Evolutionary conservation across 2,888 invertebrate genomes (phyloP), one percentile per base, ranked within the genome.

Genomic region (Dryococelus australis): DNA sequence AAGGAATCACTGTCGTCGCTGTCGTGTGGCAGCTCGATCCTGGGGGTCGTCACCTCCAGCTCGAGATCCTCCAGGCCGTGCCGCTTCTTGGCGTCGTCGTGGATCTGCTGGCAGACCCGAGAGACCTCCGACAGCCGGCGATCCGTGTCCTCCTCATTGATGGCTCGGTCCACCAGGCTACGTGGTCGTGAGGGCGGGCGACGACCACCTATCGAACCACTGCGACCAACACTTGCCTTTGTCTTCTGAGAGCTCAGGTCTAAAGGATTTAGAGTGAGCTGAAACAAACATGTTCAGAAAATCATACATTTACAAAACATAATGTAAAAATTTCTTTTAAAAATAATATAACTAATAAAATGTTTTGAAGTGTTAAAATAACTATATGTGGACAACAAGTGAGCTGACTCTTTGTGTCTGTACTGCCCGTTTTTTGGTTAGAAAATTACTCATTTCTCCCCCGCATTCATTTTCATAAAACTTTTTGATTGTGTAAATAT

Each of bases 201-300:
- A 88, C 94, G 92, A 87, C 92, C 91, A 87, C 93, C 93, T 89
- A 92, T 91, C 79, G 92, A 92, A 84, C 92, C 92, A 90, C 93
- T 93, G 88, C 94, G 91, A 86, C 93, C 94, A 86, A 94, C 92
- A 89, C 92, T 92, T 78, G 93, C 93, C 91, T 93, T 93, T 88
- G 93, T 92, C 90, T 93, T 93, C 91, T 94, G 93, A 87, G 93
- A 92, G 87, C 92, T 92, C 87, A 93, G 90, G 90, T 94, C 93
- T 90, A 94, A 91, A 88, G 93, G 93, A 90, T 93, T 93, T 87
- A 93, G 90, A 51, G 93, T 90, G 88, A 93, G 91, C 93, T 94
- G 92, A 47, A 92, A 78, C 83, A 83, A 83, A 28, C 35, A 35
- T 35, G 35, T 35, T 35, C 35, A 35, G 35, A 35, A 35, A 35